Evolutionary conservation across 23 tunicate species (phyloP).

Genomic region (Styela clava): DNA sequence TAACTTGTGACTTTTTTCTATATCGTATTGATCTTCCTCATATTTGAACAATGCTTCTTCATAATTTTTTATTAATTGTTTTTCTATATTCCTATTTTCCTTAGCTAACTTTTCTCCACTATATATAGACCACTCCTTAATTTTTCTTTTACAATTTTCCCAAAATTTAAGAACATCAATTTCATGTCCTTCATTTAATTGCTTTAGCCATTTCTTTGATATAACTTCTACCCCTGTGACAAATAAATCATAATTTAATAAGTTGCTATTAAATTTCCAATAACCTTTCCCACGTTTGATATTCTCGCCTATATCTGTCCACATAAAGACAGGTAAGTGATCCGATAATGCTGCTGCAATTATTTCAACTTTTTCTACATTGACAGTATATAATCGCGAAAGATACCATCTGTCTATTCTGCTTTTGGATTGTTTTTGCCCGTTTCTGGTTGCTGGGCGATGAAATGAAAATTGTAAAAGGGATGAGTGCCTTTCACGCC

Average conservation of each 20-base stretch:
- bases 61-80: too few species aligned
- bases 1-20: too few species aligned
- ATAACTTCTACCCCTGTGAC: too few species aligned
- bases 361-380: not conserved
- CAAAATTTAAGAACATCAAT: too few species aligned
- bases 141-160: too few species aligned
- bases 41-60: too few species aligned
- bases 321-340: not conserved
- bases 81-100: too few species aligned
- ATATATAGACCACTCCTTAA: too few species aligned
- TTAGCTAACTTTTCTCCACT: too few species aligned
- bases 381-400: not conserved
- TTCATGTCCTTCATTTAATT: too few species aligned
- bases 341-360: not conserved
- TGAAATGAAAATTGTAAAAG: not conserved
- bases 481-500: not conserved
- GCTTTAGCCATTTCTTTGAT: too few species aligned
- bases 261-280: not conserved
- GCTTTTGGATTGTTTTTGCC: not conserved
- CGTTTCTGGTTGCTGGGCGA: not conserved
- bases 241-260: not conserved
- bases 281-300: not conserved
- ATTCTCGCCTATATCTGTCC: not conserved
- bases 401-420: not conserved
- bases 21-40: too few species aligned